These are phyloP conservation scores for Chloropsis cyanopogon DNA, from an alignment of 2,113 vertebrate species.

Conservation along the genomic window DNA sequence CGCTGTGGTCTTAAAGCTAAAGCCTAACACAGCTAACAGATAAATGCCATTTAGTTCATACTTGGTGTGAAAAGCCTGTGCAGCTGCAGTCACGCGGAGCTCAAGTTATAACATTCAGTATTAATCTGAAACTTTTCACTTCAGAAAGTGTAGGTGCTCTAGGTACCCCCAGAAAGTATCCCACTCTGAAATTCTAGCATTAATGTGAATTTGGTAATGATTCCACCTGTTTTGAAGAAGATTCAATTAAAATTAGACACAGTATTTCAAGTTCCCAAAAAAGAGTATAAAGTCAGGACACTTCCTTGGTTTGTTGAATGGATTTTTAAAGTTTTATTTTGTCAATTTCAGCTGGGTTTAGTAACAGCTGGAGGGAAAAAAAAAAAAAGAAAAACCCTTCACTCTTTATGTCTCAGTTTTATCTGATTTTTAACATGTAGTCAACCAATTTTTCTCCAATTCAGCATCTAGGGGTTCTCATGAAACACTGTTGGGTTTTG, in stretches of 20 bases:
- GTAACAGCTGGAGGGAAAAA: not conserved
- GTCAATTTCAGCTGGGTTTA: not conserved
- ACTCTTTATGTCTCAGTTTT: not conserved
- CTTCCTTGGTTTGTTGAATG: not conserved
- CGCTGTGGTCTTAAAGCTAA: not conserved
- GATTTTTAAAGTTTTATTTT: not conserved
- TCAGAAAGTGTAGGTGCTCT: not conserved
- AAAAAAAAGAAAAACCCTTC: not conserved
- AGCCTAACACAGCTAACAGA: not conserved
- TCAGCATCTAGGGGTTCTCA: not conserved
- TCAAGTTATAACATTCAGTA: not conserved
- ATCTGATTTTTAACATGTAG: not conserved
- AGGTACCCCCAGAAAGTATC: not conserved
- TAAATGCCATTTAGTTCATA: not conserved
- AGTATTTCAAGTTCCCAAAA: not conserved
- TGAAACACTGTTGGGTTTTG: not conserved
- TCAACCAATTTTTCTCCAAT: not conserved
- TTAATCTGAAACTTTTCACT: not conserved
- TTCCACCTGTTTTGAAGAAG: not conserved
- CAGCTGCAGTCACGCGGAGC: not conserved
- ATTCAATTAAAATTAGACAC: not conserved
- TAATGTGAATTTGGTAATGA: not conserved
- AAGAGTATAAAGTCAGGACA: not conserved
- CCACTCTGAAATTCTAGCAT: not conserved
- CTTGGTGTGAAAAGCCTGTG: not conserved